Evolutionary conservation across 2,113 vertebrate species (phyloP).

Genomic region (Myxocyprinus asiaticus): DNA sequence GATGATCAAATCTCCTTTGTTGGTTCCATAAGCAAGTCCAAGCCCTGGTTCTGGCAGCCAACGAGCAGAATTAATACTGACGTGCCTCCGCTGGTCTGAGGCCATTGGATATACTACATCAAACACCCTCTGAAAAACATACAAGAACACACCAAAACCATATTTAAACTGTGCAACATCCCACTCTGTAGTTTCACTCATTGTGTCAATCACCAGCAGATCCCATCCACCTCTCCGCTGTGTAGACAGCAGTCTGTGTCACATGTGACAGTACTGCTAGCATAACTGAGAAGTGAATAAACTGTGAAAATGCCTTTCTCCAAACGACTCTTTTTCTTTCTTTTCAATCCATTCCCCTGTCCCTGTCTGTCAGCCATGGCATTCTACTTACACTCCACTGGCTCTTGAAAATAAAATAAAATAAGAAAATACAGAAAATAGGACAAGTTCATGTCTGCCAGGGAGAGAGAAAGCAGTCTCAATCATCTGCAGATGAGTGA

Average conservation of each 20-base stretch:
- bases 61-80: slow-evolving; percentile 97
- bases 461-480: slow-evolving; percentile 16
- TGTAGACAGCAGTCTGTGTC: background rate
- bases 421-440: slow-evolving; percentile 31
- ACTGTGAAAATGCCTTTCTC: slow-evolving; percentile 21
- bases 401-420: background rate
- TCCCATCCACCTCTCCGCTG: background rate
- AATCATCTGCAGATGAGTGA: slow-evolving; percentile 38
- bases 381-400: slow-evolving; percentile 37
- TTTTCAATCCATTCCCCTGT: slow-evolving; percentile 16
- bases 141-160: background rate
- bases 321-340: slow-evolving; percentile 5
- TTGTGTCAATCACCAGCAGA: background rate
- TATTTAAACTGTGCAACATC: background rate
- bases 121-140: slow-evolving; percentile 86
- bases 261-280: background rate
- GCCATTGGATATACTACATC: slow-evolving; percentile 97
- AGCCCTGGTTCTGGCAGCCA: slow-evolving; percentile 95
- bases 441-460: slow-evolving; percentile 40
- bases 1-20: slow-evolving; percentile 97
- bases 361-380: slow-evolving; percentile 35
- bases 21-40: slow-evolving; percentile 94
- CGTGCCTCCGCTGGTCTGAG: slow-evolving; percentile 92
- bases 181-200: background rate
- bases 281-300: background rate